Percentiles rank a stretch among this genome's conserved stretches.
Conservation (phyloP, 2,797 vertebrate species). For the Buphagus erythrorhynchus region DNA sequence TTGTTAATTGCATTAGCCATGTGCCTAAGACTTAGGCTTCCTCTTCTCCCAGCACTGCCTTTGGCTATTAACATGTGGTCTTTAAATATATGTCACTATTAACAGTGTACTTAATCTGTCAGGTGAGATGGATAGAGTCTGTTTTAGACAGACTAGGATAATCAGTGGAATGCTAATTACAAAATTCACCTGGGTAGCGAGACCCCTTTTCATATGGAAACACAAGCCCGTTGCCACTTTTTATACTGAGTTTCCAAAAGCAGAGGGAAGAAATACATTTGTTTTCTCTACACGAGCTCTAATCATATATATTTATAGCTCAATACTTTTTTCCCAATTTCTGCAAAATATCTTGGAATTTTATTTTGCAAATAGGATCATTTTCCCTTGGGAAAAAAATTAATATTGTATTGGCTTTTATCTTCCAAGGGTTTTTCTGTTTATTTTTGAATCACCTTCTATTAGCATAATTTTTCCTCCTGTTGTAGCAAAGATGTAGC, state of each 20-base stretch:
- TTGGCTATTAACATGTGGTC: neutral
- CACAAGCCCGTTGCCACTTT: neutral
- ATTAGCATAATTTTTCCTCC: neutral
- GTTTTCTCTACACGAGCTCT: neutral
- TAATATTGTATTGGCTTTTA: neutral
- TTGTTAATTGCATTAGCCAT: slow-evolving; percentile 64
- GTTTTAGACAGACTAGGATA: slow-evolving; percentile 19
- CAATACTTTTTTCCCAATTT: neutral
- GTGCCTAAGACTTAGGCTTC: slow-evolving; percentile 26
- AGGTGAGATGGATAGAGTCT: slow-evolving; percentile 1
- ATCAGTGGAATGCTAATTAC: neutral
- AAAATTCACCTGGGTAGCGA: neutral
- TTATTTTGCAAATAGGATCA: neutral
- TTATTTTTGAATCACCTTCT: neutral
- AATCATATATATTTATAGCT: too few relatives aligned
- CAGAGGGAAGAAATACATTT: neutral
- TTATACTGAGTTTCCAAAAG: neutral
- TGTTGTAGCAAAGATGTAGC: neutral
- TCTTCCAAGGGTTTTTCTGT: neutral
- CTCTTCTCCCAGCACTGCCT: neutral
- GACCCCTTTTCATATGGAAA: neutral
- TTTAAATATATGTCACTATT: slow-evolving; percentile 43
- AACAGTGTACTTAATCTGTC: slow-evolving; percentile 18
- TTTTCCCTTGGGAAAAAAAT: neutral
- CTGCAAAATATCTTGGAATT: neutral